Evolutionary conservation across 1,140 invertebrate species (phyloP).

Genomic region (Philopotamus ludificatus): DNA sequence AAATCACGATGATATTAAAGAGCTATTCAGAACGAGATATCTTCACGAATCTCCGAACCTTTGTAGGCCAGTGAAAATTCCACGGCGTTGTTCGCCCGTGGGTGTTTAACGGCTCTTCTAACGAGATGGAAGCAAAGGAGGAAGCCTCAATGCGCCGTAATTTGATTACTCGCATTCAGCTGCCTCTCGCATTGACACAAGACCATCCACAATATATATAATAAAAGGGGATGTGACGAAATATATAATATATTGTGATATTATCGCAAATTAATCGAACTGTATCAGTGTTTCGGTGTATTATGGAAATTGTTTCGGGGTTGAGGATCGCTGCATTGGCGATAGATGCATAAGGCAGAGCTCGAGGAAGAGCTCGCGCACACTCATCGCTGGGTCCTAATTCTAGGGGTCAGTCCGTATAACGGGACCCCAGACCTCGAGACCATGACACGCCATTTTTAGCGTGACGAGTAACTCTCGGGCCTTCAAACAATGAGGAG

Average conservation of each 20-base stretch:
- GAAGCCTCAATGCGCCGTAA: constrained; percentile 38
- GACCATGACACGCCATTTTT: constrained; percentile 26
- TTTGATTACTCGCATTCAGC: constrained; percentile 40
- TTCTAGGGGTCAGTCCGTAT: constrained; percentile 26
- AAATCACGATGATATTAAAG: constrained; percentile 37
- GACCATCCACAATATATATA: constrained; percentile 5
- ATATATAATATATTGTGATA: neutral
- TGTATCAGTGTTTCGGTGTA: neutral
- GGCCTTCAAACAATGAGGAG: constrained; percentile 22
- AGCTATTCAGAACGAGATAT: constrained; percentile 32
- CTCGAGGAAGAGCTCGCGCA: neutral
- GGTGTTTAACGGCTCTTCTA: constrained; percentile 39
- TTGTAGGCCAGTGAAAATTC: constrained; percentile 38
- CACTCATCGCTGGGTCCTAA: constrained; percentile 10
- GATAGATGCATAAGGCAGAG: neutral
- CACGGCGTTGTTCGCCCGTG: constrained; percentile 27
- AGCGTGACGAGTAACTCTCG: constrained; percentile 24
- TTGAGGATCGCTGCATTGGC: no score
- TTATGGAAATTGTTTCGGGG: no score
- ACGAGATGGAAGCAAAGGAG: constrained; percentile 27
- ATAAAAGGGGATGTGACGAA: neutral
- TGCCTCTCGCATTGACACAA: constrained; percentile 10
- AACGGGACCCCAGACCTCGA: constrained; percentile 17
- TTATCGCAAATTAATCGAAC: neutral
- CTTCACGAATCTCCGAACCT: constrained; percentile 33